These are phyloP conservation scores for Caenorhabditis panamensis DNA, from an alignment of 2,888 invertebrate species.

Conservation along the genomic window DNA sequence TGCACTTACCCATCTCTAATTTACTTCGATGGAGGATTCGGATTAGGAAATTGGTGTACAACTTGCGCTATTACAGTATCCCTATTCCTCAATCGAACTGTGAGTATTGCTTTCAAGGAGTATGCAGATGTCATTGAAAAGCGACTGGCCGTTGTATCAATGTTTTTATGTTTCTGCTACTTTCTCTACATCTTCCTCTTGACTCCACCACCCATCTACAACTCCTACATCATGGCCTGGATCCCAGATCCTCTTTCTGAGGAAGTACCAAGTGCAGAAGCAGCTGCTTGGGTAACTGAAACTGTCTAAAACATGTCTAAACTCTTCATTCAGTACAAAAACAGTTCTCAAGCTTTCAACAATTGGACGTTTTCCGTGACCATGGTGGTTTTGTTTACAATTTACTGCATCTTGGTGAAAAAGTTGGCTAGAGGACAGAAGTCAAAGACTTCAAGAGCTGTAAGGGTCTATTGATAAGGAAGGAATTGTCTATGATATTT, in stretches of 20 bases:
- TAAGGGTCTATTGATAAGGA: not conserved
- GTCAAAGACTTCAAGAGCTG: slow-evolving; percentile 34
- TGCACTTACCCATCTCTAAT: slow-evolving; percentile 40
- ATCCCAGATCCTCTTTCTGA: slow-evolving; percentile 32
- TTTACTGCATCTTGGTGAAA: slow-evolving; percentile 30
- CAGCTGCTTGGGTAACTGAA: slow-evolving; percentile 2
- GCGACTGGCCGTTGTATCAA: slow-evolving; percentile 13
- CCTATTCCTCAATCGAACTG: slow-evolving; percentile 36
- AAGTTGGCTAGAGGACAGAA: slow-evolving; percentile 40
- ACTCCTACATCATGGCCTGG: slow-evolving; percentile 38
- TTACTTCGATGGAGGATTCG: slow-evolving; percentile 24
- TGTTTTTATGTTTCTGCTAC: not conserved
- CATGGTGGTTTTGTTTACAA: slow-evolving; percentile 29
- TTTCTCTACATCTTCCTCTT: slow-evolving; percentile 9
- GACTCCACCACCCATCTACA: slow-evolving; percentile 28
- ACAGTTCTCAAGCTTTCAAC: slow-evolving; percentile 38
- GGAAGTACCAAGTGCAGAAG: slow-evolving; percentile 3
- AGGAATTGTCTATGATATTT: not conserved
- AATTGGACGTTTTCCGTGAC: slow-evolving; percentile 40
- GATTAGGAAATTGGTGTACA: slow-evolving; percentile 36
- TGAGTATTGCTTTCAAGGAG: slow-evolving; percentile 27
- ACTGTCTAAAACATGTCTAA: not conserved
- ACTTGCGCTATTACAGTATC: slow-evolving; percentile 37
- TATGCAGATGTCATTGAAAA: slow-evolving; percentile 42
- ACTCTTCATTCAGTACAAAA: slow-evolving; percentile 34